phyloP scores from a whole-genome alignment of 1,140 invertebrate species.

The Notospermus geniculatus region DNA sequence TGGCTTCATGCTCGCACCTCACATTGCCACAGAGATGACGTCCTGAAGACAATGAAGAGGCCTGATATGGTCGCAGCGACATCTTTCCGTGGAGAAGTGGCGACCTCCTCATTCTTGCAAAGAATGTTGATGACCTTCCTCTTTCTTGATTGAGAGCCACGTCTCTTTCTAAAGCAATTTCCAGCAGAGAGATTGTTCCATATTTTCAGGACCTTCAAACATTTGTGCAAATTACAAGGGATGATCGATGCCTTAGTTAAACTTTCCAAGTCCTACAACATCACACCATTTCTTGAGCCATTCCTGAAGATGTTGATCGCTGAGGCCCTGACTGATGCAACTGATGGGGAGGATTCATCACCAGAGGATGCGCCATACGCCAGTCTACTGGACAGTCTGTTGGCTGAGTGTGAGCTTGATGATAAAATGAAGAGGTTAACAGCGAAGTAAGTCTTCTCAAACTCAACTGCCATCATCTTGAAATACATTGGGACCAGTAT shows the following conservation, averaged over 20 bases:
- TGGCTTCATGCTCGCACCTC: no score
- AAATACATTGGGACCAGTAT: no score
- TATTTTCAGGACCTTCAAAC: slow-evolving; percentile 35
- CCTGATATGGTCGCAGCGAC: no score
- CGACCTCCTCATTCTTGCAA: no score
- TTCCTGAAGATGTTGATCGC: slow-evolving; percentile 34
- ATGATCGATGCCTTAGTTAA: slow-evolving; percentile 26
- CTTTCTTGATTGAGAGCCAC: no score
- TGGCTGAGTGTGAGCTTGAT: slow-evolving; percentile 12
- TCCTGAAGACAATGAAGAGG: no score
- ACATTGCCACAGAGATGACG: no score
- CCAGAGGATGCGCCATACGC: slow-evolving; percentile 18
- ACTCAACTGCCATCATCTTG: no score
- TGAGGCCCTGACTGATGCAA: slow-evolving; percentile 33
- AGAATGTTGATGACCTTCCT: no score
- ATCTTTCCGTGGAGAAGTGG: no score
- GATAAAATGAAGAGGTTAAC: slow-evolving; percentile 1
- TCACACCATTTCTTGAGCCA: slow-evolving; percentile 23
- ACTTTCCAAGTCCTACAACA: slow-evolving; percentile 25
- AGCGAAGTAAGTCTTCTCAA: slow-evolving; percentile 28
- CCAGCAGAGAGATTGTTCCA: no score
- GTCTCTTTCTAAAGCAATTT: no score
- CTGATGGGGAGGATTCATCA: slow-evolving; percentile 11
- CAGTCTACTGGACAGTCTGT: slow-evolving; percentile 22
- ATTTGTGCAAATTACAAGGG: slow-evolving; percentile 29